phyloP scores from a whole-genome alignment of 2,888 invertebrate species.

The Aspidapion aeneum region DNA sequence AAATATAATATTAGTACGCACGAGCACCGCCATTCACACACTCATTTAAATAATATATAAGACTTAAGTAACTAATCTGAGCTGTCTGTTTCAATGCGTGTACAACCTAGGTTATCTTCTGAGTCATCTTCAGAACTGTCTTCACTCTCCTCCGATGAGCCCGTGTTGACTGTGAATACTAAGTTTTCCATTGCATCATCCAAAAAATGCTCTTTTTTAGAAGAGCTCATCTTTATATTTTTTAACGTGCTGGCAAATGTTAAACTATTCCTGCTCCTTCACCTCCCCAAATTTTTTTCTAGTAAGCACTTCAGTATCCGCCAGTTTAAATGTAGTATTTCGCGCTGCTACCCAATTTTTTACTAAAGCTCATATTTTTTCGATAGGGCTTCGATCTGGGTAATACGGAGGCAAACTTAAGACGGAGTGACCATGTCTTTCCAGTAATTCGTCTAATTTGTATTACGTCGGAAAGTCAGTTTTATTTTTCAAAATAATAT shows the following conservation, averaged over 20 bases:
- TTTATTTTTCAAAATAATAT: too few relatives aligned
- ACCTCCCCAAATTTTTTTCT: constrained; percentile 6
- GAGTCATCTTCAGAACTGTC: background rate
- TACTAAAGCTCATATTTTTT: constrained; percentile 14
- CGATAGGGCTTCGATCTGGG: constrained; percentile 32
- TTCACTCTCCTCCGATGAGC: constrained; percentile 5
- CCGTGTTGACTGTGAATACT: constrained; percentile 12
- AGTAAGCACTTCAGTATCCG: constrained; percentile 6
- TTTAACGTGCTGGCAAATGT: constrained; percentile 9
- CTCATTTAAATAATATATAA: too few relatives aligned
- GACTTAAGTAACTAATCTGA: too few relatives aligned
- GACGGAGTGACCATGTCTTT: too few relatives aligned
- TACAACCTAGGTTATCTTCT: constrained; percentile 6
- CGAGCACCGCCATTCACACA: too few relatives aligned
- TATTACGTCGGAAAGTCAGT: constrained; percentile 17
- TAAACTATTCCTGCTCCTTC: constrained; percentile 6
- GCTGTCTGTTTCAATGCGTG: constrained; percentile 4
- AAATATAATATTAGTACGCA: too few relatives aligned
- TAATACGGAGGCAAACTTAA: constrained; percentile 34
- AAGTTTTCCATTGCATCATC: constrained; percentile 8
- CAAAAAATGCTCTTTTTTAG: constrained; percentile 10
- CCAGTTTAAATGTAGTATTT: constrained; percentile 18
- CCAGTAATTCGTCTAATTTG: constrained; percentile 22
- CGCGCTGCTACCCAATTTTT: constrained; percentile 12
- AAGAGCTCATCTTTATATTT: too few relatives aligned